Base-by-base conservation (phyloP, 2,888 invertebrate species). In the Stenodema calcarata region DNA sequence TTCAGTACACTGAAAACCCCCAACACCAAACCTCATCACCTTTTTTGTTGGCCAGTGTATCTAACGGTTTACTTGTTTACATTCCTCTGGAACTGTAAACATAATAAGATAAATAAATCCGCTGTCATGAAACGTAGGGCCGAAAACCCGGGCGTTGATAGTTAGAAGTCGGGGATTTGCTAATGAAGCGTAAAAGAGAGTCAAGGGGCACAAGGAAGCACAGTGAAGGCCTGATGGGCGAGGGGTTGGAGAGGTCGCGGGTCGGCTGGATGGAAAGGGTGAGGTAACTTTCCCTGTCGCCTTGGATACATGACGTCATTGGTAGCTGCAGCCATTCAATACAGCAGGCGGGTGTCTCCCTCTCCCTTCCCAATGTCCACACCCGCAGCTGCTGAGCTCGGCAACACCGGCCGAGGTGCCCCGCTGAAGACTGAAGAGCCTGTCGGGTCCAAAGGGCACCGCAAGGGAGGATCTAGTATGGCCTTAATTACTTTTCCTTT, bases 221-320 rank as follows among this genome's bases (percentile, higher is more conserved):
- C 1, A 44, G 41, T 23, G 78, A 78, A 44, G 23, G 78, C 44
- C 27, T n/a, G 23, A 1, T 35, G 0, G 23, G 41, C 42, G 76
- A 9, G 23, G 23, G 76, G 23, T 7, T 11, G n/a, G 75, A 42
- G 35, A 35, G 35, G 35, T 35, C 35, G 73, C 28, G 12, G 80
- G 42, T 35, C 76, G 73, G 35, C 30, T 76, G 76, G 4, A n/a
- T 16, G 35, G 76, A 35, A 35, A 18, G 82, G 30, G 82, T 23
- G 62, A 23, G 35, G 35, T 30, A 85, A 85, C 85, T 85, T 85
- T 85, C 85, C 76, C 85, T 85, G 85, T 85, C 12, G 50, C 54
- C 85, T 44, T 76, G 85, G 78, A n/a, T 28, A 85, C 54, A 50
- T 85, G 85, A 85, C 85, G 85, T 85, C 85, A 85, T 76, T 12